Percentiles rank a stretch among this genome's conserved stretches.
Conservation (phyloP, 1,140 invertebrate genomes). For the Drosophila saltans region DNA sequence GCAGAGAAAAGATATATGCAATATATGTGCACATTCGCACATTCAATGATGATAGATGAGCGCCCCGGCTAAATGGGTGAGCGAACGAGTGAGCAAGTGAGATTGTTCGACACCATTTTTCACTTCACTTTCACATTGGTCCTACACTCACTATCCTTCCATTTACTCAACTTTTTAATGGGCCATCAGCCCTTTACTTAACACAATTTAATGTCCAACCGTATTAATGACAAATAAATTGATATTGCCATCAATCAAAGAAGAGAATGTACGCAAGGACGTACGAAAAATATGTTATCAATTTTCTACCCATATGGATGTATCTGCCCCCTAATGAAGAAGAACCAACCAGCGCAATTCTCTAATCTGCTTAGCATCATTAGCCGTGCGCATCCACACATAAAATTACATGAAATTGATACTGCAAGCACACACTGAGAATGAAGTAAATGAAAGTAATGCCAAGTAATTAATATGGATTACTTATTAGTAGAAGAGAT, state of each 20-base stretch:
- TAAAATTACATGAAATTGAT: slow-evolving; percentile 15
- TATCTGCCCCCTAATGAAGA: slow-evolving; percentile 47
- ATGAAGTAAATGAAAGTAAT: background rate
- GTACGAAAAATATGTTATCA: background rate
- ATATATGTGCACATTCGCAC: slow-evolving; percentile 6
- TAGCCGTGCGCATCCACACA: slow-evolving; percentile 12
- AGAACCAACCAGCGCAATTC: slow-evolving; percentile 21
- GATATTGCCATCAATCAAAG: slow-evolving; percentile 64
- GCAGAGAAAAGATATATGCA: slow-evolving; percentile 1
- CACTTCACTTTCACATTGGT: slow-evolving; percentile 5
- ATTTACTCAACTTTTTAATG: slow-evolving; percentile 46
- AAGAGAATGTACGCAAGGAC: slow-evolving; percentile 10
- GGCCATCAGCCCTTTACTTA: slow-evolving; percentile 57
- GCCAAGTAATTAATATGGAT: slow-evolving; percentile 6
- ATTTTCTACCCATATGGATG: slow-evolving; percentile 38
- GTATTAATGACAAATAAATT: slow-evolving; percentile 72
- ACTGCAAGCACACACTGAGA: background rate
- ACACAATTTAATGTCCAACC: slow-evolving; percentile 39
- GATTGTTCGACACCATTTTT: slow-evolving; percentile 14
- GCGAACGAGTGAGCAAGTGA: slow-evolving; percentile 34
- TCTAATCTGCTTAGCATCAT: slow-evolving; percentile 43
- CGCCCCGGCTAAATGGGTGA: slow-evolving; percentile 33
- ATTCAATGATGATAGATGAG: slow-evolving; percentile 66
- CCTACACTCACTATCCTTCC: background rate
- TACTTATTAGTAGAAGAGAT: slow-evolving; percentile 2